These are phyloP conservation scores for Crotophaga sulcirostris DNA, from an alignment of 2,113 vertebrate species.

Conservation along the genomic window DNA sequence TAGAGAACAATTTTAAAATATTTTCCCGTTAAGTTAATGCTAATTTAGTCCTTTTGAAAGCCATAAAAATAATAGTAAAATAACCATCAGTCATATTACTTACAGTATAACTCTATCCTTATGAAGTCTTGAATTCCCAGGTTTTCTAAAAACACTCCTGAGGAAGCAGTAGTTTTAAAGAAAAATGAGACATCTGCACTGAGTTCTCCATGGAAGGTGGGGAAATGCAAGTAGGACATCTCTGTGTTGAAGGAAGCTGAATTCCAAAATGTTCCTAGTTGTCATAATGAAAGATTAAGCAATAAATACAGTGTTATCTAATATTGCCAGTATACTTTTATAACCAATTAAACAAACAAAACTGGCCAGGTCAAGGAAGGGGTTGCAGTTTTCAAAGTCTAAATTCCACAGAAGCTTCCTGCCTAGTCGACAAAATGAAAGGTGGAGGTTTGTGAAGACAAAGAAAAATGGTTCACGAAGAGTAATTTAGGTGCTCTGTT, in stretches of 20 bases:
- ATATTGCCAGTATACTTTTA: neutral
- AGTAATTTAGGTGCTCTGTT: neutral
- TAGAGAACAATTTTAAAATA: neutral
- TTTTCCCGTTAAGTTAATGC: neutral
- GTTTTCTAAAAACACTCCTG: slow-evolving; percentile 95
- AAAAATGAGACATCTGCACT: slow-evolving; percentile 95
- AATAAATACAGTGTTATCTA: neutral
- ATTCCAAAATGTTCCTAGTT: slow-evolving; percentile 92
- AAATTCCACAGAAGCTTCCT: neutral
- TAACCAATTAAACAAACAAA: rapidly evolving
- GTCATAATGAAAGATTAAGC: neutral
- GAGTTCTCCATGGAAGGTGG: slow-evolving; percentile 93
- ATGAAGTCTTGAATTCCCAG: slow-evolving; percentile 97
- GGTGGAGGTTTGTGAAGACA: neutral
- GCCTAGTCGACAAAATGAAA: neutral
- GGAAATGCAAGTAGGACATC: slow-evolving; percentile 94
- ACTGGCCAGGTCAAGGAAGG: neutral
- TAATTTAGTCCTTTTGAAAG: neutral
- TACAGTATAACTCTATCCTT: slow-evolving; percentile 91
- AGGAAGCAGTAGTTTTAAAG: slow-evolving; percentile 92
- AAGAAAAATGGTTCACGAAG: neutral
- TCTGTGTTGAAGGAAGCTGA: slow-evolving; percentile 93
- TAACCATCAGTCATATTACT: slow-evolving; percentile 62
- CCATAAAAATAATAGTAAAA: neutral
- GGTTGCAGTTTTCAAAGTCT: neutral